Evolutionary conservation across 1,140 invertebrate species (phyloP), one percentile per base, ranked within the genome.

Genomic region (Cotesia chilonis): DNA sequence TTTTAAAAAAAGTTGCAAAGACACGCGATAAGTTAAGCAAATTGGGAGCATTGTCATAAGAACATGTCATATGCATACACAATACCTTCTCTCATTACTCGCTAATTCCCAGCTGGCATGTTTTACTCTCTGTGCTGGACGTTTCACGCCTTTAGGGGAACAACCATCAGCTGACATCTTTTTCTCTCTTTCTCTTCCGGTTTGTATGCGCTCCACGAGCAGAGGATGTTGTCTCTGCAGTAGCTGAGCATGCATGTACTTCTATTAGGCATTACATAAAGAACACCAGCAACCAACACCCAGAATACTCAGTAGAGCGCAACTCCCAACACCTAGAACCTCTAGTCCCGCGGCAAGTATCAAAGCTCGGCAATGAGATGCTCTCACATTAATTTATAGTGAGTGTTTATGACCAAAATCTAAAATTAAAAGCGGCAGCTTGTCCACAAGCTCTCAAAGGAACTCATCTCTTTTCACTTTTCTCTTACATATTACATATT

Each of bases 71-170:
- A 59, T 5, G 20, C 66, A 37, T 37, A 38, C 61, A 55, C 52
- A 55, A 68, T 37, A 55, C 55, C 20, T 35, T 55, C 66, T 37
- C 66, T 68, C 52, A 68, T 68, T 68, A 68, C 28, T 68, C 52
- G 52, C 55, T 68, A 68, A 68, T 68, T 68, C 52, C 66, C 66
- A 68, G 66, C 66, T 68, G 66, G 52, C 52, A 68, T 68, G 52
- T 52, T 67, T 54, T 54, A 36, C 41, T 38, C 41, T 68, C 55
- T 68, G 36, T 68, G 52, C 37, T 52, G 55, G 57, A 59, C 57
- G 57, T 59, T 59, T 59, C 20, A 59, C 57, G 57, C 57, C 57
- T 59, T 28, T 28, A 9, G 57, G 14, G 14, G 9, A 28, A 47
- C 51, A 14, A 20, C 35, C 63, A 47, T 14, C 12, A 38, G 17